Base-by-base conservation (phyloP, 2,113 vertebrate genomes). In the Hippotragus niger region DNA sequence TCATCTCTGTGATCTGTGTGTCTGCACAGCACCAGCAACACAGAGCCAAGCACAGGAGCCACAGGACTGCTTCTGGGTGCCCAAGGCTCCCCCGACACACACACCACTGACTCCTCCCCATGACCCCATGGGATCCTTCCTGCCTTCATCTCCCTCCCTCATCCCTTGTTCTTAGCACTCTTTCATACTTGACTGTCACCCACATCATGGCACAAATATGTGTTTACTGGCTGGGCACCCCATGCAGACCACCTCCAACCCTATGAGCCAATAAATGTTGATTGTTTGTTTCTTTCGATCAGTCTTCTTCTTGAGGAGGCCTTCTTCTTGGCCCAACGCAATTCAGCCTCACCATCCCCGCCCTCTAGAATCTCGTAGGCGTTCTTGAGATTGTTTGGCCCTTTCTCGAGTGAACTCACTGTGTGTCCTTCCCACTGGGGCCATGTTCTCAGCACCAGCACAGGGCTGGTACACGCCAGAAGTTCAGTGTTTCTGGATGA, bases 11-110 rank as follows among this genome's bases (percentile, higher is more conserved):
- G 96, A 97, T 98, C 93, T 98, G 97, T 96, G 90, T 97, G 84
- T 97, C 97, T 98, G 98, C 95, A 90, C 74, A 92, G 93, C 95
- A 95, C 98, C 94, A 96, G 90, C 98, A 98, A 98, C 98, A 96
- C 97, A 94, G 93, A 97, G 67, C 95, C 97, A 92, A 97, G 97
- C 88, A 98, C 81, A 25, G 52, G 97, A 96, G 96, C 55, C 36
- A 62, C 45, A 91, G 97, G 62, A 96, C 16, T 3, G 50, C 15
- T 78, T 16, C 47, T 29, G 19, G 31, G 29, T 52, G 1, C 82
- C 52, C 16, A 0, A 62, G 67, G 29, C 31, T 0, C 47, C 27
- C 17, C 7, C 1, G 0, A 2, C 17, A 71, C 21, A 89, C 15
- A 82, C 31, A 57, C 6, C 16, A 5, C 14, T 16, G n/a, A 27